Conservation (phyloP, 2,888 invertebrate species). For the Meliscaeva auricollis region DNA sequence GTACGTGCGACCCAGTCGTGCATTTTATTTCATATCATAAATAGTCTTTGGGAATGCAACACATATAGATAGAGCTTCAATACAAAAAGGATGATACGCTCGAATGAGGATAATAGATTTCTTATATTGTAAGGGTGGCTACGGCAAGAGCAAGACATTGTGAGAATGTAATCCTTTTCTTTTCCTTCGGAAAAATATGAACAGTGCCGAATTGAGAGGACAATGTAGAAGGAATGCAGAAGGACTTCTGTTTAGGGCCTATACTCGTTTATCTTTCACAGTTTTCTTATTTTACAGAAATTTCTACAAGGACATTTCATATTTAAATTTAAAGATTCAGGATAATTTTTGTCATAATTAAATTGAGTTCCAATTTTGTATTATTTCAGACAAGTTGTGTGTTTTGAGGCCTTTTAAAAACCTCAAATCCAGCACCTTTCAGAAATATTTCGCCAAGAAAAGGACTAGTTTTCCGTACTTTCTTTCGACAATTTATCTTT, state of each 20-base stretch:
- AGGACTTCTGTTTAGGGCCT: too few species aligned
- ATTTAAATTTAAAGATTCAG: neutral
- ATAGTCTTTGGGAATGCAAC: neutral
- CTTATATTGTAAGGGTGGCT: conserved; percentile 12
- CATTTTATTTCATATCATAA: neutral
- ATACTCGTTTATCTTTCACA: too few species aligned
- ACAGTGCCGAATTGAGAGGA: neutral
- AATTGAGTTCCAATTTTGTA: too few species aligned
- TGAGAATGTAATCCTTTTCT: conserved; percentile 23
- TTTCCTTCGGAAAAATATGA: neutral
- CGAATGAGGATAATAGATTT: conserved; percentile 2
- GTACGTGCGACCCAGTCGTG: too few species aligned
- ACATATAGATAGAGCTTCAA: neutral
- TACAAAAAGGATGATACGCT: neutral
- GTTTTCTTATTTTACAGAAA: neutral
- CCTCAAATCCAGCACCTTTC: neutral
- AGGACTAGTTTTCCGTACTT: conserved; percentile 18
- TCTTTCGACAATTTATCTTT: conserved; percentile 39
- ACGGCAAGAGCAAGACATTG: neutral
- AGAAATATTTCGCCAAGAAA: conserved; percentile 4
- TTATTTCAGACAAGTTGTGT: too few species aligned
- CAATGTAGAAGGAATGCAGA: neutral
- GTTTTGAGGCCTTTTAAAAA: neutral
- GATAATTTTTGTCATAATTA: too few species aligned
- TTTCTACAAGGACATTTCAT: too few species aligned